These are phyloP conservation scores for Drosophila yooni DNA, from an alignment of 2,888 invertebrate genomes.

Conservation along the genomic window DNA sequence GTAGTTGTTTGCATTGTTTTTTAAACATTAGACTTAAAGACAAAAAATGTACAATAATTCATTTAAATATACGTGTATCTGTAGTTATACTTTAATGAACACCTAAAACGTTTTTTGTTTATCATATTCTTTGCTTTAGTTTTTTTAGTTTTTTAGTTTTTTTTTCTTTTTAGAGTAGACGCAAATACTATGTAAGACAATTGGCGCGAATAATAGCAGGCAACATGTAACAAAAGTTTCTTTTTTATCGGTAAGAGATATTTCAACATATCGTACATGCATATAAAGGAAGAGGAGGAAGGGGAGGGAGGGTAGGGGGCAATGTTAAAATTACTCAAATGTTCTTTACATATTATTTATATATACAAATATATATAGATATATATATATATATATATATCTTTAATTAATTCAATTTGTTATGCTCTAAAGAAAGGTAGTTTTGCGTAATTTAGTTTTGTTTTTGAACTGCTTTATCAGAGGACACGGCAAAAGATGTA, in stretches of 20 bases:
- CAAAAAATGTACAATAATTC: slow-evolving; percentile 36
- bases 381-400: slow-evolving; percentile 36
- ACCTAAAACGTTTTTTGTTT: slow-evolving; percentile 55
- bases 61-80: slow-evolving; percentile 44
- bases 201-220: slow-evolving; percentile 57
- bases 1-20: slow-evolving; percentile 75
- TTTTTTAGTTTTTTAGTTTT: slow-evolving; percentile 15
- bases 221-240: slow-evolving; percentile 9
- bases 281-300: neutral
- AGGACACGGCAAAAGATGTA: slow-evolving; percentile 53
- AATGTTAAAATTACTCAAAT: slow-evolving; percentile 63
- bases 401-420: slow-evolving; percentile 63
- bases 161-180: slow-evolving; percentile 54
- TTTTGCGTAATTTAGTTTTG: slow-evolving; percentile 35
- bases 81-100: slow-evolving; percentile 53
- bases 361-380: slow-evolving; percentile 41
- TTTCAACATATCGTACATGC: slow-evolving; percentile 1
- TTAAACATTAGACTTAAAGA: slow-evolving; percentile 52
- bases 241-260: neutral
- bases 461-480: slow-evolving; percentile 44
- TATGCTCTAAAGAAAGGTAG: slow-evolving; percentile 46
- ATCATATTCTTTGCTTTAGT: slow-evolving; percentile 25
- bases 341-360: slow-evolving; percentile 12
- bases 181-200: slow-evolving; percentile 74
- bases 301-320: neutral